A percentile compares a stretch with the other conserved stretches of the same genome.
These are phyloP conservation scores for Lasioglossum malachurum DNA, from an alignment of 2,888 invertebrate genomes.

Conservation along the genomic window DNA sequence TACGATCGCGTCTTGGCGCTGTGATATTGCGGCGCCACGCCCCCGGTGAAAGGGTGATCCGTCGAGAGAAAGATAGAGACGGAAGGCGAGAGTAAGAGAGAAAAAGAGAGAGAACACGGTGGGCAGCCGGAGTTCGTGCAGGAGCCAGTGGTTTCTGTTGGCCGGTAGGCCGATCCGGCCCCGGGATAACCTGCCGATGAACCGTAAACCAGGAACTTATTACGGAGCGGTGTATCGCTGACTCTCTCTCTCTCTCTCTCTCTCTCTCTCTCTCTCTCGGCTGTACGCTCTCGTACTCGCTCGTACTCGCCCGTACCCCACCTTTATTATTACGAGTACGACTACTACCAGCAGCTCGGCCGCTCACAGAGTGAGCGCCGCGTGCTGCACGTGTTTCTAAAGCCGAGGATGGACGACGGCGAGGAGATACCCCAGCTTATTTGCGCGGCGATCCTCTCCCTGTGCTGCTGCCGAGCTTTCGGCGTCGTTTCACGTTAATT, in stretches of 20 bases:
- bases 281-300: slow-evolving; percentile 19
- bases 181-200: slow-evolving; percentile 78
- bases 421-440: slow-evolving; percentile 12
- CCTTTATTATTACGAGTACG: slow-evolving; percentile 71
- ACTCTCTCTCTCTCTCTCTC: too few species aligned
- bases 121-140: slow-evolving; percentile 30
- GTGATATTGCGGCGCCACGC: slow-evolving; percentile 73
- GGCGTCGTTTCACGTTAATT: slow-evolving; percentile 20
- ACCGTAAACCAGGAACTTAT: slow-evolving; percentile 83
- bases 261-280: too few species aligned
- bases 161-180: slow-evolving; percentile 71
- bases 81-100: background rate
- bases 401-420: background rate
- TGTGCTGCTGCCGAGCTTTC: background rate
- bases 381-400: slow-evolving; percentile 35
- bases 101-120: slow-evolving; percentile 13
- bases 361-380: background rate
- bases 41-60: slow-evolving; percentile 76
- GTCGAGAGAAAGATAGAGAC: background rate
- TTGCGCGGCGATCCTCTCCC: background rate
- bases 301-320: slow-evolving; percentile 40
- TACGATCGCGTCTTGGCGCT: slow-evolving; percentile 68
- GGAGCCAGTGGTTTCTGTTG: slow-evolving; percentile 68
- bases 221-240: slow-evolving; percentile 62
- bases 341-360: slow-evolving; percentile 41